Conservation (phyloP, 1,140 invertebrate species). For the Lasioglossum baleicum region DNA sequence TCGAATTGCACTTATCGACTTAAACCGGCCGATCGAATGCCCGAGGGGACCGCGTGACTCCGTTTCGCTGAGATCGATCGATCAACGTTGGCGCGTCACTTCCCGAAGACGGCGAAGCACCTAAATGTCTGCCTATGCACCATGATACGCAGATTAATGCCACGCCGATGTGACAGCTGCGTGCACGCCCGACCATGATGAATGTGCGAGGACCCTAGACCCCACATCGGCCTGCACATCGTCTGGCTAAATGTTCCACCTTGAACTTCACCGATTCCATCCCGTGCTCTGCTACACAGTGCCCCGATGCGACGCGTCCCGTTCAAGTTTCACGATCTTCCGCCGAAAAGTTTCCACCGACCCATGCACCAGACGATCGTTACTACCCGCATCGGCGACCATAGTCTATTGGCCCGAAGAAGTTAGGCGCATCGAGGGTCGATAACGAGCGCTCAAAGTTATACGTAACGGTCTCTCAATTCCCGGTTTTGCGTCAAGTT, state of each 20-base stretch:
- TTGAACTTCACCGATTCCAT: slow-evolving; percentile 19
- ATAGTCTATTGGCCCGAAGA: slow-evolving; percentile 28
- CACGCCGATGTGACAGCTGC: not conserved
- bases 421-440: slow-evolving; percentile 4
- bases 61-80: not conserved
- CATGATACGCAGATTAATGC: slow-evolving; percentile 3
- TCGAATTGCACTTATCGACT: slow-evolving; percentile 52
- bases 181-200: not conserved
- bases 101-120: not conserved
- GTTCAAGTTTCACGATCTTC: slow-evolving; percentile 9
- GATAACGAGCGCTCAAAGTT: slow-evolving; percentile 16
- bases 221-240: no score
- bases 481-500: not conserved
- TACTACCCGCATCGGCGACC: slow-evolving; percentile 20
- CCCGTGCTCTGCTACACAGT: not conserved
- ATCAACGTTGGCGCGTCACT: not conserved
- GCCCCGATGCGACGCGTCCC: not conserved
- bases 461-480: not conserved
- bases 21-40: slow-evolving; percentile 36
- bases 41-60: slow-evolving; percentile 1
- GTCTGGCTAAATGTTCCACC: not conserved
- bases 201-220: not conserved
- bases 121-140: not conserved
- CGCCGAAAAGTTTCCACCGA: not conserved
- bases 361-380: slow-evolving; percentile 22